These are phyloP conservation scores for Sminthurides aquaticus DNA, from an alignment of 2,888 invertebrate genomes.

Conservation along the genomic window DNA sequence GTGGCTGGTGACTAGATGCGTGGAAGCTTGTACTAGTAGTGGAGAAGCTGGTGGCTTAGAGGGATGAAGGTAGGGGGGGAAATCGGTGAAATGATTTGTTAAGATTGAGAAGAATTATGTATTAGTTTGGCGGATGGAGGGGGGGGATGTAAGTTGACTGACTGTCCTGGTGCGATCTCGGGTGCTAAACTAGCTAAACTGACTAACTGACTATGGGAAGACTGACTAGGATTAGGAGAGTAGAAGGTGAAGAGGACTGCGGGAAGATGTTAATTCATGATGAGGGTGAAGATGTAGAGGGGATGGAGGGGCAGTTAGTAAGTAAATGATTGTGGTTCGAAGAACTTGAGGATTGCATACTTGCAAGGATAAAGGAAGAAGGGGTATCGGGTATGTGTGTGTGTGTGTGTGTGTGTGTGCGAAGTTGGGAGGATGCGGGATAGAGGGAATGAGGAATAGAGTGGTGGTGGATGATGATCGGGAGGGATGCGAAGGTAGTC, in stretches of 20 bases:
- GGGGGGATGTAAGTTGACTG: too few relatives aligned
- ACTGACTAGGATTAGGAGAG: background rate
- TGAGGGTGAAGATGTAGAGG: background rate
- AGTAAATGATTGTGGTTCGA: constrained; percentile 1
- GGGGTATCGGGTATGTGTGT: too few relatives aligned
- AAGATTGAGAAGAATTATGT: too few relatives aligned
- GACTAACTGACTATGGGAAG: background rate
- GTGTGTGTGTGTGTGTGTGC: background rate
- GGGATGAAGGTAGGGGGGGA: too few relatives aligned
- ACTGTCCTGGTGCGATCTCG: background rate
- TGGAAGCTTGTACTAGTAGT: too few relatives aligned
- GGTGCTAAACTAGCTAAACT: background rate
- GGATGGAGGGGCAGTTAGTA: background rate
- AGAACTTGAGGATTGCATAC: constrained; percentile 7
- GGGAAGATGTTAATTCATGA: background rate
- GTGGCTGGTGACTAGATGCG: too few relatives aligned
- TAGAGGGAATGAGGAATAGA: constrained; percentile 4
- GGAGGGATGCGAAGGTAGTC: constrained; percentile 7
- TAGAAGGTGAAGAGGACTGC: background rate
- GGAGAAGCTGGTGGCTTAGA: too few relatives aligned
- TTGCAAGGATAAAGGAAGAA: background rate
- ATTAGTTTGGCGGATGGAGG: too few relatives aligned
- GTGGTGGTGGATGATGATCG: background rate
- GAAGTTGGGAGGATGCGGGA: background rate
- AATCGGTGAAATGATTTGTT: too few relatives aligned